These are phyloP conservation scores for Parnassius smintheus DNA, from an alignment of 2,888 invertebrate species.

Conservation along the genomic window DNA sequence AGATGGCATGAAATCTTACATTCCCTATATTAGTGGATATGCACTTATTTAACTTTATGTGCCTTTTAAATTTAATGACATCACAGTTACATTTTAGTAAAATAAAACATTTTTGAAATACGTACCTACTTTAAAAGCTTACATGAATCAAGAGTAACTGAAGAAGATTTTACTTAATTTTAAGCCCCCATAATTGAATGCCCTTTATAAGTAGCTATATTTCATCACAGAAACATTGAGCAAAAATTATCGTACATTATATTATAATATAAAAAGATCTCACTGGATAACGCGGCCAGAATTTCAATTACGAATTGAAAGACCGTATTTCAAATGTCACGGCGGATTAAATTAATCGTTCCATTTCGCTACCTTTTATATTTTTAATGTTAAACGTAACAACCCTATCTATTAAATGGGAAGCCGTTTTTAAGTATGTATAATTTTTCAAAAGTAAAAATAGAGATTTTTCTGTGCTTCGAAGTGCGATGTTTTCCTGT, in stretches of 20 bases:
- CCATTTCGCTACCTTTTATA: slow-evolving; percentile 9
- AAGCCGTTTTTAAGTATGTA: background rate
- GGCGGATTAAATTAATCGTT: slow-evolving; percentile 12
- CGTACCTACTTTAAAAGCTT: too few relatives aligned
- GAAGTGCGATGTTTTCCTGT: too few relatives aligned
- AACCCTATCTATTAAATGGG: background rate
- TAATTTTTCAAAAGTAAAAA: too few relatives aligned
- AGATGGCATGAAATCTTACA: too few relatives aligned
- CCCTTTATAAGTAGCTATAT: background rate
- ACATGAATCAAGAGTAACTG: too few relatives aligned
- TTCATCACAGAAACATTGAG: background rate
- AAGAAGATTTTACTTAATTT: too few relatives aligned
- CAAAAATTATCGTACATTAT: slow-evolving; percentile 3
- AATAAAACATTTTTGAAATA: too few relatives aligned
- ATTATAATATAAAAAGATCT: background rate
- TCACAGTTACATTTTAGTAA: too few relatives aligned
- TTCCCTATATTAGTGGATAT: background rate
- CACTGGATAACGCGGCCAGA: slow-evolving; percentile 1
- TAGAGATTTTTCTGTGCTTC: too few relatives aligned
- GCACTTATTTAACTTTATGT: background rate
- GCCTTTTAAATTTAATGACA: too few relatives aligned
- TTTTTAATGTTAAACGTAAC: slow-evolving; percentile 5
- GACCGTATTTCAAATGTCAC: slow-evolving; percentile 14
- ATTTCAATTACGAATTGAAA: slow-evolving; percentile 13
- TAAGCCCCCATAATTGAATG: background rate